A percentile compares a stretch with the other conserved stretches of the same genome.
Conservation (phyloP, 2,113 vertebrate species). For the Lasiurus borealis region DNA sequence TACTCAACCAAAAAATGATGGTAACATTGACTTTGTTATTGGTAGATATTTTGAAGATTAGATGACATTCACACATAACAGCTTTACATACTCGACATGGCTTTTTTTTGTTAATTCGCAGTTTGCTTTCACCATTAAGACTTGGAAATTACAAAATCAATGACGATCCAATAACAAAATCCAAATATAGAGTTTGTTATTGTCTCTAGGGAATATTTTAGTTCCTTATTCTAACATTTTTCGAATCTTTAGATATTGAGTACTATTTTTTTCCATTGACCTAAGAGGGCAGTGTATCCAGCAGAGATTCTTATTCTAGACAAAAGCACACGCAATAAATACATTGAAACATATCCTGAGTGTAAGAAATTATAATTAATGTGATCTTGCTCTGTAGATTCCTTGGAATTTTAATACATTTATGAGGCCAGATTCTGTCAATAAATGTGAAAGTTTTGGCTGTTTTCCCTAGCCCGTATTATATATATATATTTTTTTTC, state of each 20-base stretch:
- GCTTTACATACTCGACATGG: neutral
- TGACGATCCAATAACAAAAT: neutral
- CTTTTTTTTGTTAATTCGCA: neutral
- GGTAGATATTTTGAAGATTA: neutral
- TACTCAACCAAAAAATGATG: neutral
- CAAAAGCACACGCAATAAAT: neutral
- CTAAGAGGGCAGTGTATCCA: neutral
- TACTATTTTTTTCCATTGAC: neutral
- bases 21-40: neutral
- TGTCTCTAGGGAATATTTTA: neutral
- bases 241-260: neutral
- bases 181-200: neutral
- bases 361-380: neutral
- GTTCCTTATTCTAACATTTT: neutral
- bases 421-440: neutral
- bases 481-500: neutral
- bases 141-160: neutral
- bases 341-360: neutral
- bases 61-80: neutral
- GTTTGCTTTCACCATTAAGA: neutral
- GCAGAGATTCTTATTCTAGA: neutral
- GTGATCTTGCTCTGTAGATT: neutral
- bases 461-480: neutral
- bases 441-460: neutral
- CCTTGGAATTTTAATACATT: neutral